Evolutionary conservation across 2,797 vertebrate genomes (phyloP).

Genomic region (Lindbergichthys nudifrons): DNA sequence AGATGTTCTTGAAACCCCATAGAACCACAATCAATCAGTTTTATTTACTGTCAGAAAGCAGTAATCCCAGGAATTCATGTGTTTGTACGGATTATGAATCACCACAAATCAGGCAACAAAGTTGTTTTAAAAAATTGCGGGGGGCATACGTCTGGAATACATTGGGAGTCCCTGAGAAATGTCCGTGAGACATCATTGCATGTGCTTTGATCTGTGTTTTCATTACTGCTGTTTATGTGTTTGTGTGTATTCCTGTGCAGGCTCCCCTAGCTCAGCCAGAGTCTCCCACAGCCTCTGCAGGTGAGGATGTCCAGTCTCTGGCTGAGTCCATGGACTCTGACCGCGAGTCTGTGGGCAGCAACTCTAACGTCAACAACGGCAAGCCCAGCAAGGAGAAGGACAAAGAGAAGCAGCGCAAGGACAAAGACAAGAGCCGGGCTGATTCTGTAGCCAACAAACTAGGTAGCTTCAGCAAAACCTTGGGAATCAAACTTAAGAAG

Average conservation of each 20-base stretch:
- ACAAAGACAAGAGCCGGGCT: constrained; percentile 94
- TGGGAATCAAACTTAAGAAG: constrained; percentile 98
- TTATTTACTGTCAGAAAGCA: constrained; percentile 52
- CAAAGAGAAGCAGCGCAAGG: constrained; percentile 96
- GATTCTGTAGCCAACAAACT: constrained; percentile 99
- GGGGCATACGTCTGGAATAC: constrained; percentile 17
- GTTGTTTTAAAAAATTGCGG: neutral
- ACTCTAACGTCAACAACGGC: constrained; percentile 94
- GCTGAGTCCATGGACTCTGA: constrained; percentile 98
- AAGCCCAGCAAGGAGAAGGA: constrained; percentile 94
- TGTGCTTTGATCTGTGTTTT: constrained; percentile 12
- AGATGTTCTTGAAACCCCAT: constrained; percentile 57
- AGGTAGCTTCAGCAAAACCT: constrained; percentile 97
- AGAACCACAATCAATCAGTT: constrained; percentile 47
- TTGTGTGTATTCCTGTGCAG: constrained; percentile 76
- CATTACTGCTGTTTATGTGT: constrained; percentile 16
- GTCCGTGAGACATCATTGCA: neutral
- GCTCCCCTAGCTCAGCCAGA: constrained; percentile 98
- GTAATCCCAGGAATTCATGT: constrained; percentile 31
- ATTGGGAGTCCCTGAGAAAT: constrained; percentile 5
- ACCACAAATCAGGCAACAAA: neutral
- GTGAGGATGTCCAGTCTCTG: constrained; percentile 97
- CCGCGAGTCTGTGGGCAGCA: constrained; percentile 96
- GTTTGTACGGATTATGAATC: constrained; percentile 37
- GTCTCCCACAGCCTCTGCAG: constrained; percentile 96